These are phyloP conservation scores for Dryadula phaetusa DNA, from an alignment of 2,888 invertebrate species.

Conservation along the genomic window DNA sequence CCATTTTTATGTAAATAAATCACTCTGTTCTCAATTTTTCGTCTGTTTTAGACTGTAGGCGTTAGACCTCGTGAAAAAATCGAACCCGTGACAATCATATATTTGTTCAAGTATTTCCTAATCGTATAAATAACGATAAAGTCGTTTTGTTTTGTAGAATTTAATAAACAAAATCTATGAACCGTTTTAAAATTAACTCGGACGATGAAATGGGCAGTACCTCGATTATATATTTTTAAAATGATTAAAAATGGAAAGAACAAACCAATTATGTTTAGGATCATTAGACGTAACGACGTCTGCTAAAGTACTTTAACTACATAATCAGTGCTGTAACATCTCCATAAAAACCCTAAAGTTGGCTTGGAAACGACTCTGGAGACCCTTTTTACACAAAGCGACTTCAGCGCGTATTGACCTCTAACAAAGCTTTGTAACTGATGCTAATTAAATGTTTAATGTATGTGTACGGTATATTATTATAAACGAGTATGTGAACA, in stretches of 20 bases:
- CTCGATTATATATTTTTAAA: background rate
- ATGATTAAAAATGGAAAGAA: conserved; percentile 14
- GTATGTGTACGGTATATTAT: conserved; percentile 70
- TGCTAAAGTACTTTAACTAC: conserved; percentile 29
- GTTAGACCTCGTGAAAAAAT: no score
- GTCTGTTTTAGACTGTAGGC: no score
- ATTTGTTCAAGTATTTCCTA: no score
- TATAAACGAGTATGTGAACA: conserved; percentile 16
- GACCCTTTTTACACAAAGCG: conserved; percentile 65
- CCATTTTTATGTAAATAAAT: no score
- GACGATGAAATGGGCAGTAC: background rate
- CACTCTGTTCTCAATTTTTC: no score
- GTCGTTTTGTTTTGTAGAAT: no score
- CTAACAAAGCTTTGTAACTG: conserved; percentile 67
- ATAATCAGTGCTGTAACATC: conserved; percentile 32
- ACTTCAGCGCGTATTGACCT: conserved; percentile 67
- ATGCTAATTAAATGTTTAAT: conserved; percentile 76
- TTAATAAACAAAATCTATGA: conserved; percentile 4
- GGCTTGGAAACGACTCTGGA: conserved; percentile 38
- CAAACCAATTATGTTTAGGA: conserved; percentile 17
- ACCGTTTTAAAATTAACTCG: background rate
- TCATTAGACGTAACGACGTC: conserved; percentile 25
- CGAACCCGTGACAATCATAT: no score
- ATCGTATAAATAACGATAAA: no score
- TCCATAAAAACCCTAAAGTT: conserved; percentile 36